phyloP scores from a whole-genome alignment of 2,888 invertebrate genomes.

The Selenia dentaria region DNA sequence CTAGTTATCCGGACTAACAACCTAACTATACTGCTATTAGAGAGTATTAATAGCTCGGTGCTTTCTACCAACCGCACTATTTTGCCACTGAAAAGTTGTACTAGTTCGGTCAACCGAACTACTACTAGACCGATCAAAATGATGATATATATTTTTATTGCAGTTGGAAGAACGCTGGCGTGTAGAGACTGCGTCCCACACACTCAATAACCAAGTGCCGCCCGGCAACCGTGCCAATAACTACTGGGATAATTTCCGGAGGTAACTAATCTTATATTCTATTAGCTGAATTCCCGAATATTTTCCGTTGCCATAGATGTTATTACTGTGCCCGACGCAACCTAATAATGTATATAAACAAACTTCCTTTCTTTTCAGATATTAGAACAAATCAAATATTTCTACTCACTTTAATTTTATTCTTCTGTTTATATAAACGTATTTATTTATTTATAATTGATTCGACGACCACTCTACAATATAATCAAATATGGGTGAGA shows the following conservation, averaged over 20 bases:
- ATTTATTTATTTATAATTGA: slow-evolving; percentile 25
- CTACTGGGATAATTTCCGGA: slow-evolving; percentile 97
- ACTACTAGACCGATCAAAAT: too few species aligned
- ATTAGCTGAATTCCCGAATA: background rate
- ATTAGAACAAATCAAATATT: slow-evolving; percentile 49
- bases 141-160: too few species aligned
- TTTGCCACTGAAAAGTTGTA: too few species aligned
- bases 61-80: too few species aligned
- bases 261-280: slow-evolving; percentile 77
- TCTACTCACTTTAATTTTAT: slow-evolving; percentile 28
- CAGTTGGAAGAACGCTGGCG: slow-evolving; percentile 83
- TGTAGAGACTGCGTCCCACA: slow-evolving; percentile 77
- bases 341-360: slow-evolving; percentile 23
- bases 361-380: slow-evolving; percentile 72
- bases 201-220: slow-evolving; percentile 95
- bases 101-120: too few species aligned
- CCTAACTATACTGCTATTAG: too few species aligned
- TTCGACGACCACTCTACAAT: slow-evolving; percentile 8
- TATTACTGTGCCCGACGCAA: background rate
- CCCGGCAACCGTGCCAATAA: slow-evolving; percentile 96
- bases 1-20: too few species aligned
- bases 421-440: slow-evolving; percentile 8
- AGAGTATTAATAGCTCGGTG: too few species aligned
- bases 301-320: background rate
- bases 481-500: slow-evolving; percentile 36